phyloP scores from a whole-genome alignment of 2,888 invertebrate species.

The Stramonita haemastoma region DNA sequence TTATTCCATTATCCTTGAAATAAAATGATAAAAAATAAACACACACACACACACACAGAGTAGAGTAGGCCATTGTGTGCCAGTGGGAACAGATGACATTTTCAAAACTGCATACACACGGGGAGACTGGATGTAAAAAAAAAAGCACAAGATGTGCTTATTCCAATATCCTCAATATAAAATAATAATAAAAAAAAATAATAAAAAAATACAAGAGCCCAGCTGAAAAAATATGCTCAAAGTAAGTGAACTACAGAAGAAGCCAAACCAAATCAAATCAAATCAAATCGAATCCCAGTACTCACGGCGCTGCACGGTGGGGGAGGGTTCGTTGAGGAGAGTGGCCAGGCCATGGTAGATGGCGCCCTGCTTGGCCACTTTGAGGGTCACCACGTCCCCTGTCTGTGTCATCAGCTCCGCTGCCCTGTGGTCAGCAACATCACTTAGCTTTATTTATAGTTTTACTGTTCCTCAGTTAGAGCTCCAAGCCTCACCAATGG shows the following conservation, averaged over 20 bases:
- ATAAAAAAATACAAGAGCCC: not conserved
- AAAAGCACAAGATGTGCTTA: too few relatives aligned
- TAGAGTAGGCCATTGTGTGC: too few relatives aligned
- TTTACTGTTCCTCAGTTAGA: too few relatives aligned
- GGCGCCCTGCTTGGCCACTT: slow-evolving; percentile 98
- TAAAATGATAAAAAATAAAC: too few relatives aligned
- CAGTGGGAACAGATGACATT: too few relatives aligned
- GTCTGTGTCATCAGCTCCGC: slow-evolving; percentile 97
- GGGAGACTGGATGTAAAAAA: too few relatives aligned
- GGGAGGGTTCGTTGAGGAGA: slow-evolving; percentile 92
- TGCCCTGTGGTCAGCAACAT: slow-evolving; percentile 82
- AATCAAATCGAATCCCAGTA: not conserved
- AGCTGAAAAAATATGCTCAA: not conserved
- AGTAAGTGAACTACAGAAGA: not conserved
- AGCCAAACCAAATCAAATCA: not conserved
- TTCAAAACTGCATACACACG: slow-evolving; percentile 17
- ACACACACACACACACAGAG: slow-evolving; percentile 16
- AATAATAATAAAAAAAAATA: too few relatives aligned
- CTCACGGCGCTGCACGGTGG: slow-evolving; percentile 77
- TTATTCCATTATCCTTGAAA: too few relatives aligned
- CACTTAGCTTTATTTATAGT: too few relatives aligned
- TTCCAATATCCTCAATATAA: too few relatives aligned
- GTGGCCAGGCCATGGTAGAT: slow-evolving; percentile 97
- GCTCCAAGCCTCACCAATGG: too few relatives aligned
- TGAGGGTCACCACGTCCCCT: slow-evolving; percentile 93